Percentiles rank a stretch among this genome's conserved stretches.
phyloP scores from a whole-genome alignment of 2,888 invertebrate genomes.

The Chaitophorus viminalis region DNA sequence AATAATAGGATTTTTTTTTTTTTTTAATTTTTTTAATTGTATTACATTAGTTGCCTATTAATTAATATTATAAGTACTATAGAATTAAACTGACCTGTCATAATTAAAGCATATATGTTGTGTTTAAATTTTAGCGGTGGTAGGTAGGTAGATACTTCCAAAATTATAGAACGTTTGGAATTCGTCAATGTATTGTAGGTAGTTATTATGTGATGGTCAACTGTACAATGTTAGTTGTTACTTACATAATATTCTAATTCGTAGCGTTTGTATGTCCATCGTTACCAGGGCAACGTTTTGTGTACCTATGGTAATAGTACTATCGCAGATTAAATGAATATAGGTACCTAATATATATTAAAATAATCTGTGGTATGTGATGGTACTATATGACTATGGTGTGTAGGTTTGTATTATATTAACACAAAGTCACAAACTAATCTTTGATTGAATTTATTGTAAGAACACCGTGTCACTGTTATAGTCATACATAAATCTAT shows the following conservation, averaged over 20 bases:
- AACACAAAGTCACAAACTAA: too few relatives aligned
- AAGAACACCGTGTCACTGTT: too few relatives aligned
- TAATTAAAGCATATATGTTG: not conserved
- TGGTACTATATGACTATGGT: too few relatives aligned
- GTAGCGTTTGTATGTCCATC: conserved; percentile 20
- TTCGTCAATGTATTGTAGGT: not conserved
- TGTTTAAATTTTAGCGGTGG: too few relatives aligned
- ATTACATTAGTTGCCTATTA: not conserved
- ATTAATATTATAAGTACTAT: not conserved
- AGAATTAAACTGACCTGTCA: conserved; percentile 35
- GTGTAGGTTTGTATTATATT: too few relatives aligned
- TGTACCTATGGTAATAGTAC: too few relatives aligned
- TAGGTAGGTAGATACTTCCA: too few relatives aligned
- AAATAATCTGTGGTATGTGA: too few relatives aligned
- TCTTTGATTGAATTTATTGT: too few relatives aligned
- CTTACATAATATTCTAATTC: conserved; percentile 30
- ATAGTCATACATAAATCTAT: too few relatives aligned
- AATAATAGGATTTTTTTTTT: not conserved
- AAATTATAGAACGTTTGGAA: not conserved
- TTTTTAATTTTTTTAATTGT: not conserved
- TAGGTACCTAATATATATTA: too few relatives aligned
- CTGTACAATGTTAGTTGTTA: not conserved
- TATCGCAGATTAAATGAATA: too few relatives aligned
- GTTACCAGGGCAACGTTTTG: conserved; percentile 32
- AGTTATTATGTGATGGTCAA: not conserved